A percentile compares a stretch with the other conserved stretches of the same genome.
phyloP scores from a whole-genome alignment of 2,113 vertebrate genomes.

The Atrichornis clamosus region DNA sequence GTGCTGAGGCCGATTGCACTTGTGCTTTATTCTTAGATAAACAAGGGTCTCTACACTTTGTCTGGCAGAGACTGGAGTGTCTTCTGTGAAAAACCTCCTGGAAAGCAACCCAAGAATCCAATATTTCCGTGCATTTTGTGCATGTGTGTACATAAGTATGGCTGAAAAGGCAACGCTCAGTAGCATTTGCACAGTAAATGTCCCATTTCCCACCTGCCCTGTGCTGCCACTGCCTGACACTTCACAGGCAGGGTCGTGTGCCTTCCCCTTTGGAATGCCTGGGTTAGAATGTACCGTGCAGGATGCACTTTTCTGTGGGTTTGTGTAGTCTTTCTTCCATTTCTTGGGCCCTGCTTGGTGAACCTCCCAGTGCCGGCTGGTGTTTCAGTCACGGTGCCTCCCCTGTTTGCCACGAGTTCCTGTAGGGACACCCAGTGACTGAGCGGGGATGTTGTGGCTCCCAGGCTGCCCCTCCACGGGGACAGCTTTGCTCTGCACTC shows the following conservation, averaged over 20 bases:
- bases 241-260: not conserved
- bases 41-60: not conserved
- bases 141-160: not conserved
- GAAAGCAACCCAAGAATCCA: not conserved
- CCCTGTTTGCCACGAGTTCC: fast-evolving
- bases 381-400: not conserved
- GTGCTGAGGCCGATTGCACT: not conserved
- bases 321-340: not conserved
- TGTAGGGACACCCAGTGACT: not conserved
- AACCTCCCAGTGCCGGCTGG: not conserved
- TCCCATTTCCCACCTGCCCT: not conserved
- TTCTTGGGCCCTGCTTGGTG: not conserved
- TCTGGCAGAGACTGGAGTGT: not conserved
- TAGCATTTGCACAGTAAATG: not conserved
- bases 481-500: not conserved
- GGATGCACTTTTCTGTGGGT: not conserved
- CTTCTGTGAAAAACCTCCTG: not conserved
- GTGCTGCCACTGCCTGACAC: not conserved
- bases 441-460: not conserved
- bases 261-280: not conserved
- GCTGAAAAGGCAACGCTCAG: not conserved
- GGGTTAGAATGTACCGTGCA: fast-evolving
- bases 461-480: fast-evolving
- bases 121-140: not conserved
- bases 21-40: not conserved